A percentile compares a stretch with the other conserved stretches of the same genome.
phyloP scores from a whole-genome alignment of 2,113 vertebrate species.

The Sigmodon hispidus region DNA sequence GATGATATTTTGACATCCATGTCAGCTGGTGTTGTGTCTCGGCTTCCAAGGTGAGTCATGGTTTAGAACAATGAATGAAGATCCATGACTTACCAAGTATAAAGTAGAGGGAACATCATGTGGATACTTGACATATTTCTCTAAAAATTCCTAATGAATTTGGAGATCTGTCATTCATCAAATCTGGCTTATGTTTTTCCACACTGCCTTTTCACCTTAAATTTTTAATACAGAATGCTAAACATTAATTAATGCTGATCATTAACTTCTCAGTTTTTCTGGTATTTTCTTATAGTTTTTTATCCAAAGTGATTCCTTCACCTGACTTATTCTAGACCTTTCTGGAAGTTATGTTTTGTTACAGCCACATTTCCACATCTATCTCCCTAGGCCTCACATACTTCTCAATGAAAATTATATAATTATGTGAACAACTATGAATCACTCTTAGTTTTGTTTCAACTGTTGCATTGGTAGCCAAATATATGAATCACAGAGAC shows the following conservation, averaged over 20 bases:
- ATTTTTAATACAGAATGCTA: not conserved
- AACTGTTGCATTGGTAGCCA: not conserved
- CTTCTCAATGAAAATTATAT: not conserved
- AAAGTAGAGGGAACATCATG: not conserved
- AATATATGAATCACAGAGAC: not conserved
- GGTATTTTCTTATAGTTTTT: not conserved
- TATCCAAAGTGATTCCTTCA: not conserved
- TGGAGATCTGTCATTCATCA: not conserved
- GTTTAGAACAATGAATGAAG: not conserved
- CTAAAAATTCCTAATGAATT: not conserved
- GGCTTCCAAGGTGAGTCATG: constrained; percentile 90
- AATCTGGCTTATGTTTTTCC: not conserved
- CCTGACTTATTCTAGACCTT: not conserved
- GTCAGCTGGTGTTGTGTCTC: constrained; percentile 91
- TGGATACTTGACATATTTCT: not conserved
- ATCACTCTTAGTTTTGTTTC: not conserved
- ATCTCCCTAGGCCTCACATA: not conserved
- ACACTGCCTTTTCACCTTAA: not conserved
- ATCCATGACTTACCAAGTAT: not conserved
- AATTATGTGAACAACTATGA: not conserved
- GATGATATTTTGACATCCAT: constrained; percentile 91
- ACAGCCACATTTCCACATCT: not conserved
- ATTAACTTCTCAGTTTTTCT: not conserved
- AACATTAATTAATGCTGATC: not conserved
- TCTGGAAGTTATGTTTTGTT: not conserved